These are phyloP conservation scores for Apis florea DNA, from an alignment of 1,140 invertebrate species.

Conservation along the genomic window DNA sequence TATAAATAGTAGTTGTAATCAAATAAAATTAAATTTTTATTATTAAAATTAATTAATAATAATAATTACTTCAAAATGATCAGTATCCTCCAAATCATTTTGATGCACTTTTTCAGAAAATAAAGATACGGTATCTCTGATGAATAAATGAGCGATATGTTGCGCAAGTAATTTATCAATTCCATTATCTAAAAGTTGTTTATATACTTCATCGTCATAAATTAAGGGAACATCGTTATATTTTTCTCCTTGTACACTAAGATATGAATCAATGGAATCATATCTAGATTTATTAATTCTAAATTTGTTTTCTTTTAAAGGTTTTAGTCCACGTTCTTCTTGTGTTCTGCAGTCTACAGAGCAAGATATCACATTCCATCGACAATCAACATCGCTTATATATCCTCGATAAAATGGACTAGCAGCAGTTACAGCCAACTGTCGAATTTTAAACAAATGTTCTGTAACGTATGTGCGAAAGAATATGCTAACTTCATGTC, in stretches of 20 bases:
- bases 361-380: conserved; percentile 97
- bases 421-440: conserved; percentile 97
- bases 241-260: conserved; percentile 91
- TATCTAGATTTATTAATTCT: conserved; percentile 98
- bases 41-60: conserved; percentile 42
- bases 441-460: conserved; percentile 71
- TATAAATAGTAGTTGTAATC: conserved; percentile 26
- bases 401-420: conserved; percentile 96
- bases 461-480: conserved; percentile 67
- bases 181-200: conserved; percentile 90
- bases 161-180: conserved; percentile 95
- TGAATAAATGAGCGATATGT: conserved; percentile 99
- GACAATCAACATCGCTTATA: conserved; percentile 96
- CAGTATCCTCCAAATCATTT: conserved; percentile 95
- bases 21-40: conserved; percentile 13
- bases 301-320: conserved; percentile 89
- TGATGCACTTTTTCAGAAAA: conserved; percentile 98
- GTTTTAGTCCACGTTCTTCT: conserved; percentile 93
- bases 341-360: conserved; percentile 97
- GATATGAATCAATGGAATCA: conserved; percentile 98
- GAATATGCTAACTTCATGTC: conserved; percentile 52
- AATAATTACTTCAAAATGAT: conserved; percentile 96
- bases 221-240: conserved; percentile 96
- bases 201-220: conserved; percentile 92
- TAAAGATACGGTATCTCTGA: conserved; percentile 97